These are phyloP conservation scores for Dendrocincla fuliginosa DNA, from an alignment of 2,797 vertebrate genomes.

Conservation along the genomic window DNA sequence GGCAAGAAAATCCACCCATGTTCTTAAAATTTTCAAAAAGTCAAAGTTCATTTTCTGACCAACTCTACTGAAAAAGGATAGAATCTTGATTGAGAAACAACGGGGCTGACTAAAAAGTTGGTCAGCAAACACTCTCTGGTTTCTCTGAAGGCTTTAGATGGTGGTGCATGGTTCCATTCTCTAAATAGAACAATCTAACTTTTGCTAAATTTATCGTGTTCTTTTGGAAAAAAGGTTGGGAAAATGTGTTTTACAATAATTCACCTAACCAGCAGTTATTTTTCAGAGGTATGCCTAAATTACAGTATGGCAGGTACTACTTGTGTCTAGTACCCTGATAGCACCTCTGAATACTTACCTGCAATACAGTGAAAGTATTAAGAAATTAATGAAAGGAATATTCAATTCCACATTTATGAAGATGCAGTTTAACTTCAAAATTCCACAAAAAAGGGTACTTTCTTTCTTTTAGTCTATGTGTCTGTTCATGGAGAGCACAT, in stretches of 20 bases:
- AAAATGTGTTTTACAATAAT: neutral
- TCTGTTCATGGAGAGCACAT: neutral
- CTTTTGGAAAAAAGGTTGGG: neutral
- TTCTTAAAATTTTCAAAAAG: neutral
- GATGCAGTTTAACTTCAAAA: neutral
- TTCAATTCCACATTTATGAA: neutral
- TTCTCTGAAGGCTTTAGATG: neutral
- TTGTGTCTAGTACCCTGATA: neutral
- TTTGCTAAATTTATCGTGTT: neutral
- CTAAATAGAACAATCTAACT: neutral
- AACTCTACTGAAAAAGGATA: neutral
- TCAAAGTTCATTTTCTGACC: neutral
- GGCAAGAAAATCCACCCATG: neutral
- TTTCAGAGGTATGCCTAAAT: neutral
- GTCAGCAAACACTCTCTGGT: neutral
- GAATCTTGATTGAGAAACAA: neutral
- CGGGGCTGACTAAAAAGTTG: neutral
- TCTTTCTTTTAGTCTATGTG: neutral
- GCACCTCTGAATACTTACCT: neutral
- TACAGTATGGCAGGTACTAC: neutral
- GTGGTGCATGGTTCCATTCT: neutral
- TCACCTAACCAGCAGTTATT: neutral
- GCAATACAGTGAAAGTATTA: neutral
- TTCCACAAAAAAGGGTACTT: accelerated
- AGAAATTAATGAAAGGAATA: neutral